A percentile compares a stretch with the other conserved stretches of the same genome.
Conservation (phyloP, 2,888 invertebrate genomes). For the Tenthredo mesomela region DNA sequence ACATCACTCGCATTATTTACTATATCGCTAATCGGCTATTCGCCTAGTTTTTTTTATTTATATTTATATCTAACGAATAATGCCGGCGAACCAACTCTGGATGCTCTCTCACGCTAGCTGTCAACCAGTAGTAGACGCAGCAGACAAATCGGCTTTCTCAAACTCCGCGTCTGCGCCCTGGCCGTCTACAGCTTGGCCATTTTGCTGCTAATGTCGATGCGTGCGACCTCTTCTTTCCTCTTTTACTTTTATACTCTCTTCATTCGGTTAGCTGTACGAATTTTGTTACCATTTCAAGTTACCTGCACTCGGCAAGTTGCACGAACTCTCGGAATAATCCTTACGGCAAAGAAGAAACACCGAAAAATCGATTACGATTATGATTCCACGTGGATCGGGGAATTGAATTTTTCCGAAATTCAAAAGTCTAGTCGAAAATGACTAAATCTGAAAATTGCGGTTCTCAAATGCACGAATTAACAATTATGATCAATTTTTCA, state of each 20-base stretch:
- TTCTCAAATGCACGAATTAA: background rate
- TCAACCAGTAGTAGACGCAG: constrained; percentile 44
- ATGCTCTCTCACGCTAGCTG: constrained; percentile 37
- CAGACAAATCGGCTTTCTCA: constrained; percentile 50
- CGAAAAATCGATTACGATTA: background rate
- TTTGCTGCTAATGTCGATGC: background rate
- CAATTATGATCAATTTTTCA: background rate
- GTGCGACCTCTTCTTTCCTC: background rate
- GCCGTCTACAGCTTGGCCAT: background rate
- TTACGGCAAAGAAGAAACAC: background rate
- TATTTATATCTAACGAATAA: background rate
- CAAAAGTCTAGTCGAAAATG: no score
- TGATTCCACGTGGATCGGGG: background rate
- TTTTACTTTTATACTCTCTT: background rate
- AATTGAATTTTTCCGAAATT: background rate
- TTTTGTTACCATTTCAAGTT: background rate
- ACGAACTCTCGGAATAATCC: background rate
- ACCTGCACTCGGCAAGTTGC: background rate
- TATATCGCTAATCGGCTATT: background rate
- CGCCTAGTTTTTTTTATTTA: background rate
- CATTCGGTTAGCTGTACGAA: background rate
- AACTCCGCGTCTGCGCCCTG: constrained; percentile 38
- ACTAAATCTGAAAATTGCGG: background rate
- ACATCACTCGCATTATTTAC: constrained; percentile 18
- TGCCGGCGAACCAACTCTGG: constrained; percentile 11